Evolutionary conservation across 2,113 vertebrate species (phyloP), one percentile per base, ranked within the genome.

Genomic region (Nettapus auritus): DNA sequence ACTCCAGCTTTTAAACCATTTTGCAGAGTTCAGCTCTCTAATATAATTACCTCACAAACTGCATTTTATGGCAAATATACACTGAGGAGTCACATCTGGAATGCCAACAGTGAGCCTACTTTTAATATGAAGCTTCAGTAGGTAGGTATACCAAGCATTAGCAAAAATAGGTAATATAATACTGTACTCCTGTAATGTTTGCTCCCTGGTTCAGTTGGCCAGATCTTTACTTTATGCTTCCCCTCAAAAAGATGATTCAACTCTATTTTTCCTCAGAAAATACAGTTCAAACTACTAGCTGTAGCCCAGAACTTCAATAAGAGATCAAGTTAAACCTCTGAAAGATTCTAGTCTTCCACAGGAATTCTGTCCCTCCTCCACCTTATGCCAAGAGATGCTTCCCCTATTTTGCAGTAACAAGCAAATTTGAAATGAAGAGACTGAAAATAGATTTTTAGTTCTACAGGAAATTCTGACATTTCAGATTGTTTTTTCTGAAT

Each of bases 1-100:
- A 89, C 13, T 60, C 40, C 50, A 87, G 85, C 89, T 97, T 97
- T 95, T 90, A 96, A 91, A 91, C 69, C 76, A 88, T 89, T 97
- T 85, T 85, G 74, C 76, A 93, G 90, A 95, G 84, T 82, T 33
- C 67, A 90, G 44, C 50, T 85, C 66, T 87, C 74, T 85, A 86
- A 90, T n/a, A 25, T 31, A 89, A 94, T 94, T 91, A 88, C 80
- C 46, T 63, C 48, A 68, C 46, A 46, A 73, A 56, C 63, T 26
- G 55, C 78, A 68, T 87, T 97, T 95, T 87, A 88, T 5, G 2
- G 84, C 44, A 91, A 95, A 87, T 34, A 60, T 66, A 83, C 90
- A 82, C 25, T 74, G 63, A 82, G 76, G 86, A 67, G 46, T 25
- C 31, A 46, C n/a, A 31, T 40, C 62, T 78, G 36, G 74, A 82